Evolutionary conservation across 2,797 vertebrate species (phyloP), one percentile per base, ranked within the genome.

Genomic region (Macropodus opercularis): DNA sequence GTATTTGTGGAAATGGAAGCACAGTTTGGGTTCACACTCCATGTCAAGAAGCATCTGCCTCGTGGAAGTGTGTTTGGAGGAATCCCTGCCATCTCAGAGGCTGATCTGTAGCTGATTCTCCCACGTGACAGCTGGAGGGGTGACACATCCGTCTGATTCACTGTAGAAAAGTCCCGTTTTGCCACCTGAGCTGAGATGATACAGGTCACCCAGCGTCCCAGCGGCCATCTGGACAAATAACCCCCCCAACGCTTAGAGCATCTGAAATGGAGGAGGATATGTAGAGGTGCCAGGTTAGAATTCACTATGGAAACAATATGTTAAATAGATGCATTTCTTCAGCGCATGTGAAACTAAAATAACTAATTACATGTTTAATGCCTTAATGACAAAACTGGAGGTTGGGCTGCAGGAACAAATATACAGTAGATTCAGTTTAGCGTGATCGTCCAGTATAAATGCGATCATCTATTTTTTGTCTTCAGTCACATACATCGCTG

Each of bases 211-310:
- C 39, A 18, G 42, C 8, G 12, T 63, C 68, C 68, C 64, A 27
- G 27, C 3, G 2, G 5, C 69, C 77, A 67, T 75, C 69, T 81
- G 81, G 54, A 63, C 49, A 55, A 59, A 76, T 53, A 58, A 61
- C 48, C 60, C 32, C n/a, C 32, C 7, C 24, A 31, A 48, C 22
- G 48, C 58, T 23, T 10, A 57, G 50, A 49, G 44, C 8, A 47
- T 32, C 13, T 35, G 7, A 2, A 48, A 31, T 31, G 43, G 13
- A 42, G 38, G 23, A 39, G 17, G 43, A 7, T 8, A 53, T 60
- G 17, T 41, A 12, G 19, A 14, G 34, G 49, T 31, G 50, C 11
- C 21, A 53, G 19, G 23, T 22, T 32, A 42, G 11, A 62, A 36
- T n/a, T 12, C 26, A 39, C 40, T 43, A 6, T 29, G 40, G 21